Conservation (phyloP, 2,113 vertebrate genomes). For the Trogon melanurus region DNA sequence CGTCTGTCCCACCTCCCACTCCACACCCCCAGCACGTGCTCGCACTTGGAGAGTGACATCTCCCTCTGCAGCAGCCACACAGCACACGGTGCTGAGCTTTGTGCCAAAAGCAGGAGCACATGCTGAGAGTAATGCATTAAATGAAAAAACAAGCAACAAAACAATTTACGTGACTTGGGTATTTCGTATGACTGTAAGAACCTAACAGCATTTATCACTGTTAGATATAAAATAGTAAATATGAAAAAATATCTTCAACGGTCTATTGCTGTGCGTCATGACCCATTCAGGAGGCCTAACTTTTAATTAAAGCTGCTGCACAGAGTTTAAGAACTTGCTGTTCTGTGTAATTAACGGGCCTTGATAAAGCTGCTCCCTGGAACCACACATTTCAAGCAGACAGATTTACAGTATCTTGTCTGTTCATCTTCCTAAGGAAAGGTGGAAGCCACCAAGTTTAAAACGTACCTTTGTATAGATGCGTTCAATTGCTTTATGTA, state of each 20-base stretch:
- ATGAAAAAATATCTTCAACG: background rate
- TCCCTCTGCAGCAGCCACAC: background rate
- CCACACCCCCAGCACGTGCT: background rate
- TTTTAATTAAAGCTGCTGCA: background rate
- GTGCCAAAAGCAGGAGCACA: background rate
- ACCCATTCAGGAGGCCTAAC: background rate
- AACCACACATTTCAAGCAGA: background rate
- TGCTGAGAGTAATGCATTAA: background rate
- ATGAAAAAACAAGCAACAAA: background rate
- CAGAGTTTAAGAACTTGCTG: background rate
- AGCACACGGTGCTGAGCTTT: background rate
- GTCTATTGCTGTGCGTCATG: background rate
- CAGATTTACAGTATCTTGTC: background rate
- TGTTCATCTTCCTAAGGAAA: background rate
- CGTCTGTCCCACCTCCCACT: background rate
- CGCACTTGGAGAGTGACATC: background rate
- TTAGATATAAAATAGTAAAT: background rate
- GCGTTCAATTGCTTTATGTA: background rate
- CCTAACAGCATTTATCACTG: background rate
- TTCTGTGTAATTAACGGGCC: background rate
- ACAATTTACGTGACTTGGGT: background rate
- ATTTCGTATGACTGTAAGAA: background rate
- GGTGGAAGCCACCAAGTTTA: background rate
- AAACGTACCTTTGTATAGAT: background rate
- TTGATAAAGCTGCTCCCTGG: background rate